Evolutionary conservation across 2,113 vertebrate species (phyloP), one percentile per base, ranked within the genome.

Genomic region (Myiozetetes cayanensis): DNA sequence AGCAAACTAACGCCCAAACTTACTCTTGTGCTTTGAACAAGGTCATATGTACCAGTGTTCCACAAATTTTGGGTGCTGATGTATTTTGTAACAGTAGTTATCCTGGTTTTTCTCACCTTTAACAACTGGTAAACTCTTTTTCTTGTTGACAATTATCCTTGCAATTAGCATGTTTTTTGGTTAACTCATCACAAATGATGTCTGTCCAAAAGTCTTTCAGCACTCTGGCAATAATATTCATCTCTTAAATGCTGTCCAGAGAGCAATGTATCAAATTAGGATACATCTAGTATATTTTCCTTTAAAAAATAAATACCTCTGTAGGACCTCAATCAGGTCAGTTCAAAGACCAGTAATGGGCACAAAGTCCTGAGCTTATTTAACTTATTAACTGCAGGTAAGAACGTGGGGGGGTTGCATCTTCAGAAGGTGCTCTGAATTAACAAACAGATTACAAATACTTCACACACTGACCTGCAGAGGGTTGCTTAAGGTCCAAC

Each of bases 391-490:
- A 74, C 11, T 55, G 16, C 30, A 63, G 50, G 35, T n/a, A 62
- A 72, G n/a, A n/a, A 91, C 80, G 65, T 18, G 59, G 33, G 44
- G 6, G 1, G n/a, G 85, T 68, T 53, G 46, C 72, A 65, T 53
- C 52, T 82, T 19, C 44, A 66, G 59, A 67, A 68, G 44, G 16
- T 67, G 61, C 53, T 67, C 71, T 93, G 90, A 58, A 47, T 33
- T 41, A 78, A 59, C 62, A 22, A 68, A 31, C 31, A 30, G 31
- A 30, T 77, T 50, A 74, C 62, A 89, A 65, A 80, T 25, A 35
- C 27, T 62, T 58, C 31, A 31, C 35, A 70, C 85, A 97, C 97
- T 94, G 89, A 98, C 98, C 98, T 97, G 94, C 88, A 75, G n/a
- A 84, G 82, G 81, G 59, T n/a, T 95, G 88, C 85, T 98, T 96